phyloP scores from a whole-genome alignment of 2,888 invertebrate species.

The Leptinotarsa haldemani region DNA sequence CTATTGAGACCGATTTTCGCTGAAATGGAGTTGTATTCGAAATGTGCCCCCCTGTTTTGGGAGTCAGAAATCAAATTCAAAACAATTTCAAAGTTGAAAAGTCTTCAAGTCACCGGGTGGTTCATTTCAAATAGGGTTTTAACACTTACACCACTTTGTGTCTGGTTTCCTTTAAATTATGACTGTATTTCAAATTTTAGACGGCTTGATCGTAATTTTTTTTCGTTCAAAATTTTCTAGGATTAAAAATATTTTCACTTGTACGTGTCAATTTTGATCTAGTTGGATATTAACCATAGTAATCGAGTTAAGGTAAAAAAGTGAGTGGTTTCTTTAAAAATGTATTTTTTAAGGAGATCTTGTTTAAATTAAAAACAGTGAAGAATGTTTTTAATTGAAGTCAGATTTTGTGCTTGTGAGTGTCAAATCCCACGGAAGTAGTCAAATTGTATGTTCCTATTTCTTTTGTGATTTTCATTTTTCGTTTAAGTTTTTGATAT shows the following conservation, averaged over 20 bases:
- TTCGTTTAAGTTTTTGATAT: constrained; percentile 1
- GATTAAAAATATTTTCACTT: background rate
- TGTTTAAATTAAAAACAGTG: background rate
- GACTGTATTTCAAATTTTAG: background rate
- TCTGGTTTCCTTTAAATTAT: background rate
- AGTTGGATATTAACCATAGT: background rate
- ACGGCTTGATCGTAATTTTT: background rate
- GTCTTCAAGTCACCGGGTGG: background rate
- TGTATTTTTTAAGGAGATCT: no score
- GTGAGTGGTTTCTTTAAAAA: no score
- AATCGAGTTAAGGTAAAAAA: no score
- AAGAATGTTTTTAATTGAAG: background rate
- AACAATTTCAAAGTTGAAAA: no score
- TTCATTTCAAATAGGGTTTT: background rate
- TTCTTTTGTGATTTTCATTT: constrained; percentile 11
- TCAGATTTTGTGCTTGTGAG: constrained; percentile 13
- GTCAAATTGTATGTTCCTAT: constrained; percentile 12
- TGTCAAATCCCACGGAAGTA: constrained; percentile 7
- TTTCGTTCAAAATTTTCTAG: background rate
- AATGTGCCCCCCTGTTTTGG: background rate
- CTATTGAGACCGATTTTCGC: background rate
- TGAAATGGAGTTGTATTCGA: background rate
- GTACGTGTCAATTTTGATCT: background rate
- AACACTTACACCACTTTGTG: background rate
- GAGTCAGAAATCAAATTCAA: background rate